phyloP scores from a whole-genome alignment of 92 coral and sea anemone species.

The Phenganax subtilis region DNA sequence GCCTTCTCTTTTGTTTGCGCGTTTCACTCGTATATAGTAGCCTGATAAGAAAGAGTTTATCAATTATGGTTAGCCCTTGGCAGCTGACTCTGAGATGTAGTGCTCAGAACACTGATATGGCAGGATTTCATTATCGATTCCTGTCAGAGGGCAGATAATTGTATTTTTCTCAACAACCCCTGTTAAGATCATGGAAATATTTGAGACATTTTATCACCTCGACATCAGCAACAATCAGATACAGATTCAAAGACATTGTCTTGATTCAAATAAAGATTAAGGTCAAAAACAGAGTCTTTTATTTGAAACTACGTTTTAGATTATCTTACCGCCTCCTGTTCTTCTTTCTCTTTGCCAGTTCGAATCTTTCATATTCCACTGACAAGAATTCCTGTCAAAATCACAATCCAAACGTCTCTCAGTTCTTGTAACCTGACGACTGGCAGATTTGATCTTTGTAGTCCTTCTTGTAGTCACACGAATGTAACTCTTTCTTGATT shows the following conservation, averaged over 20 bases:
- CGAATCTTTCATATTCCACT: slow-evolving; percentile 11
- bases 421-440: background rate
- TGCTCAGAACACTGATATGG: too few relatives aligned
- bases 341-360: slow-evolving; percentile 13
- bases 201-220: too few relatives aligned
- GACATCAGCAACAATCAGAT: too few relatives aligned
- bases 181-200: too few relatives aligned
- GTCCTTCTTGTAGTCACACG: background rate
- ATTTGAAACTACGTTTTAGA: too few relatives aligned
- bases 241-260: too few relatives aligned
- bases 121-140: too few relatives aligned
- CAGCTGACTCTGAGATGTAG: too few relatives aligned
- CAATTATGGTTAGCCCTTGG: background rate
- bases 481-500: background rate
- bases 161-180: too few relatives aligned
- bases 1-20: background rate
- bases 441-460: background rate
- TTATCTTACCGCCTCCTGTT: background rate
- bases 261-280: too few relatives aligned
- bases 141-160: too few relatives aligned
- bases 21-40: background rate
- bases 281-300: too few relatives aligned
- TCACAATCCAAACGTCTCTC: slow-evolving; percentile 6
- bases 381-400: slow-evolving; percentile 6
- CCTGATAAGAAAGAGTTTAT: background rate